Evolutionary conservation across 1,140 invertebrate species (phyloP), one percentile per base, ranked within the genome.

Genomic region (Adelges cooleyi): DNA sequence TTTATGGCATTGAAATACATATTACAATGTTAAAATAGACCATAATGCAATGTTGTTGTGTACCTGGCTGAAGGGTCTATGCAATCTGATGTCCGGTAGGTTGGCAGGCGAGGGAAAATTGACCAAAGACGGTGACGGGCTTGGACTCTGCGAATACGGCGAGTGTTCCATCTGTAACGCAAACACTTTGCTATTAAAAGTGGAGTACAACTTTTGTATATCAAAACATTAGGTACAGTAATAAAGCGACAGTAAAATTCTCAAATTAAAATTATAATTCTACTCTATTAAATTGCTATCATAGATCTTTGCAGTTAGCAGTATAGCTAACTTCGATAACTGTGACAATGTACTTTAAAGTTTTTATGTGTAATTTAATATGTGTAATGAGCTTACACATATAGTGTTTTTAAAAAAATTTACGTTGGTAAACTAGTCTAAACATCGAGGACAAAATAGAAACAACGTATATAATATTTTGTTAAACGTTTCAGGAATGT

Each of bases 21-120:
- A n/a, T n/a, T n/a, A n/a, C n/a, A n/a, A n/a, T n/a, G 11, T 33
- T 33, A 11, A 33, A 33, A 33, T 33, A 33, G 29, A 33, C 29
- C 29, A 33, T 33, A 33, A 33, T 33, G 29, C 11, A 6, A 33
- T 11, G 11, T 33, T 11, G 11, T 33, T 44, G 33, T 62, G 29
- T 62, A 62, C 56, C 56, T 62, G 56, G 44, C 56, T 62, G 22
- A 62, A 62, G 4, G 56, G 56, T 48, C 56, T 29, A 42, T 62
- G 56, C 29, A 62, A 62, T 48, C 56, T 48, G 17, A 62, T 62
- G 27, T 62, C 56, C 20, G 40, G 56, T 29, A 62, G 20, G 25
- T 48, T 48, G n/a, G 56, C 20, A 0, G 56, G 56, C 22, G 56
- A 46, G 10, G 56, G 42, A 46, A 62, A 62, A 13, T 62, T 62